phyloP scores from a whole-genome alignment of 2,797 vertebrate genomes.

The Bradypodion ventrale region DNA sequence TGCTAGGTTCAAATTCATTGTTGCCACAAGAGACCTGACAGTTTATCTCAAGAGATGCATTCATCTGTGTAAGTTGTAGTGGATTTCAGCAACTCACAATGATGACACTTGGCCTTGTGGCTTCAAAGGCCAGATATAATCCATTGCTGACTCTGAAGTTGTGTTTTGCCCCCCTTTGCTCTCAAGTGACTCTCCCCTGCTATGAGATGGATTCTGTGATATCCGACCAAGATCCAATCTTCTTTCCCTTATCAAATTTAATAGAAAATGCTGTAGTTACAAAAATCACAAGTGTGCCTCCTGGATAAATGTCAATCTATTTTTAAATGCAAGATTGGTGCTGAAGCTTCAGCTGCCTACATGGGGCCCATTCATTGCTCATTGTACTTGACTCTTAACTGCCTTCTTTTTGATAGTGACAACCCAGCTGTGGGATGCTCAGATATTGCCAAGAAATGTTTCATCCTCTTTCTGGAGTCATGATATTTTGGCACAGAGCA shows the following conservation, averaged over 20 bases:
- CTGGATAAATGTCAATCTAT: conserved; percentile 70
- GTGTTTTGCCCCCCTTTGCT: conserved; percentile 50
- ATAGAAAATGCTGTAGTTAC: conserved; percentile 69
- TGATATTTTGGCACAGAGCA: neutral
- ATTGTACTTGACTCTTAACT: conserved; percentile 17
- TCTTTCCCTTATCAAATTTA: conserved; percentile 69
- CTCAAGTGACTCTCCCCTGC: conserved; percentile 67
- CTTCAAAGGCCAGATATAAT: neutral
- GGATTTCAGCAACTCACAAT: neutral
- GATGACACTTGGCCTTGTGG: neutral
- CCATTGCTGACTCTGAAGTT: conserved; percentile 18
- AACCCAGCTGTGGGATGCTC: conserved; percentile 5
- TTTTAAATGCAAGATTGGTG: conserved; percentile 63
- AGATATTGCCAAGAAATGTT: neutral
- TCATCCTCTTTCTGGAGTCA: conserved; percentile 5
- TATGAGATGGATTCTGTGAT: conserved; percentile 64
- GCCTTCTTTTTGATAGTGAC: neutral
- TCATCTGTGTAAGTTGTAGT: neutral
- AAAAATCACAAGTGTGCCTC: conserved; percentile 62
- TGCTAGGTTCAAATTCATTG: neutral
- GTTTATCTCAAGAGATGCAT: neutral
- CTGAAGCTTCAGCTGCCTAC: conserved; percentile 52
- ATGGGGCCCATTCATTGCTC: conserved; percentile 15
- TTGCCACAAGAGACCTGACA: neutral
- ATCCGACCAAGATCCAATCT: conserved; percentile 72